Conservation (phyloP, 1,140 invertebrate genomes). For the Vanessa tameamea region DNA sequence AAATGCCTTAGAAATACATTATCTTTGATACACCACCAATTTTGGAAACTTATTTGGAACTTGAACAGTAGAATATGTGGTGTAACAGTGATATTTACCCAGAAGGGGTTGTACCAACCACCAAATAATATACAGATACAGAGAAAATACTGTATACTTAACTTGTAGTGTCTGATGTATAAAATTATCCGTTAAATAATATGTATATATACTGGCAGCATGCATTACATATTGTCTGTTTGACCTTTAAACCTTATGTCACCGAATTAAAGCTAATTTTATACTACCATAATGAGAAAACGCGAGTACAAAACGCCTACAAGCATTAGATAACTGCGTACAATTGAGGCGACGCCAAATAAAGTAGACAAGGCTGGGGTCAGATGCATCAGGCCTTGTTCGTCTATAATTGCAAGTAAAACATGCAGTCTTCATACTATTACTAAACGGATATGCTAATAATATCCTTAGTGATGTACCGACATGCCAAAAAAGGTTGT, state of each 20-base stretch:
- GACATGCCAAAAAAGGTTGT: neutral
- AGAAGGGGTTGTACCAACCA: no score
- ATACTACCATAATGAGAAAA: conserved; percentile 15
- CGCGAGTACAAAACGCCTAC: conserved; percentile 4
- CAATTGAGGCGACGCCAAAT: conserved; percentile 33
- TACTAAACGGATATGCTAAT: conserved; percentile 23
- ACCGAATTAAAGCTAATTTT: conserved; percentile 2
- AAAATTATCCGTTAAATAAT: neutral
- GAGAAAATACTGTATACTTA: no score
- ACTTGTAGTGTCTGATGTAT: no score
- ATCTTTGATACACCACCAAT: no score
- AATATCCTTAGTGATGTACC: conserved; percentile 23
- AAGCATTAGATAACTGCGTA: conserved; percentile 26
- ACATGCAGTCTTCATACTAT: conserved; percentile 18
- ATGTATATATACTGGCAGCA: neutral
- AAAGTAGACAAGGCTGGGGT: conserved; percentile 37
- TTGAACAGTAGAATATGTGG: no score
- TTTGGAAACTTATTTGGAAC: no score
- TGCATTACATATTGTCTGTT: neutral
- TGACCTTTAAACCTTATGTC: conserved; percentile 1
- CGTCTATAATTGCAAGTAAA: conserved; percentile 21
- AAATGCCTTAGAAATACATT: no score
- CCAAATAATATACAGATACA: no score
- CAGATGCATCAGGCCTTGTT: conserved; percentile 37
- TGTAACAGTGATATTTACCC: no score